phyloP scores from a whole-genome alignment of 1,140 invertebrate genomes.

The Drosophila pruinosa region DNA sequence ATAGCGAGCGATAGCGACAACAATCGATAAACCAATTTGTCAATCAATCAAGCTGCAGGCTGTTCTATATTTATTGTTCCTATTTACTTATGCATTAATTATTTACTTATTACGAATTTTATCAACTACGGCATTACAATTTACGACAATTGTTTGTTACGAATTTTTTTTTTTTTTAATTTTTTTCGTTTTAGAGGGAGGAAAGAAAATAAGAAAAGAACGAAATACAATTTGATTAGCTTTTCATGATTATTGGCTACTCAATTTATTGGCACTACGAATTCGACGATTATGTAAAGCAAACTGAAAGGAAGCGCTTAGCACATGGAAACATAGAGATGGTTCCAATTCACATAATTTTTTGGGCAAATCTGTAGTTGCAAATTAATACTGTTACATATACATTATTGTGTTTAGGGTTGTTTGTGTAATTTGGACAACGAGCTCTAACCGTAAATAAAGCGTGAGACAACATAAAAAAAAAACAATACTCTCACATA shows the following conservation, averaged over 20 bases:
- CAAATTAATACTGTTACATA: slow-evolving; percentile 29
- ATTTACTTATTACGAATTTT: slow-evolving; percentile 65
- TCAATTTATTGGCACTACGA: slow-evolving; percentile 46
- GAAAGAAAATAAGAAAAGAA: slow-evolving; percentile 70
- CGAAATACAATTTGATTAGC: slow-evolving; percentile 75
- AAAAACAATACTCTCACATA: slow-evolving; percentile 1
- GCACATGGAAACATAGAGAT: slow-evolving; percentile 32
- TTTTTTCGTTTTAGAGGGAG: slow-evolving; percentile 40
- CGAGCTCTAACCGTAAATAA: slow-evolving; percentile 31
- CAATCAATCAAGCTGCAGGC: slow-evolving; percentile 74
- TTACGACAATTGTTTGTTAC: slow-evolving; percentile 51
- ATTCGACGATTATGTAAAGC: slow-evolving; percentile 28
- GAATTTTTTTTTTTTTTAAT: slow-evolving; percentile 29
- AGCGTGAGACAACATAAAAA: no score
- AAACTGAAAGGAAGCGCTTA: slow-evolving; percentile 31
- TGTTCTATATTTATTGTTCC: slow-evolving; percentile 57
- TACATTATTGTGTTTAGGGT: not conserved
- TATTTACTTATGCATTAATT: slow-evolving; percentile 64
- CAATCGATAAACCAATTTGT: slow-evolving; percentile 48
- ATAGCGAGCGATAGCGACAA: slow-evolving; percentile 43
- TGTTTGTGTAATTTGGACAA: not conserved
- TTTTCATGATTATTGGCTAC: slow-evolving; percentile 60
- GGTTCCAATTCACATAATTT: slow-evolving; percentile 6
- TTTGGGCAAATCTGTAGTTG: not conserved
- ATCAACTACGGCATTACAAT: slow-evolving; percentile 63